Evolutionary conservation across 2,888 invertebrate species (phyloP).

Genomic region (Rosalia funebris): DNA sequence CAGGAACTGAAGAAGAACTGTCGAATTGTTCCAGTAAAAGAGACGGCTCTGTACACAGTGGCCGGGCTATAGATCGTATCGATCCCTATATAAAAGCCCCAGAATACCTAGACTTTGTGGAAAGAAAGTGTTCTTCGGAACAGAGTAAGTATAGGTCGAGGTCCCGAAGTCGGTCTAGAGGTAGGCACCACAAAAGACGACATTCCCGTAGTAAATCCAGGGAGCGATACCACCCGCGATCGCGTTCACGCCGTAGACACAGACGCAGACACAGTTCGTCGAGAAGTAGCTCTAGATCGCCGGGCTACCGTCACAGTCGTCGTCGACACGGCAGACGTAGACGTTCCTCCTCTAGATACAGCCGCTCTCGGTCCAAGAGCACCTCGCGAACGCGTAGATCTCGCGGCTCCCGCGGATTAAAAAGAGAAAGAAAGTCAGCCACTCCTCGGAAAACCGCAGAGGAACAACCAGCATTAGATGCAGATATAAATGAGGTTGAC

Average conservation of each 20-base stretch:
- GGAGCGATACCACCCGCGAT: constrained; percentile 41
- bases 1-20: constrained; percentile 55
- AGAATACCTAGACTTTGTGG: constrained; percentile 54
- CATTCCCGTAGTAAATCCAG: constrained; percentile 46
- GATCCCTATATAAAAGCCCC: constrained; percentile 59
- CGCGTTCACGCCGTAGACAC: constrained; percentile 42
- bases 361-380: constrained; percentile 44
- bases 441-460: constrained; percentile 24
- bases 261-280: constrained; percentile 40
- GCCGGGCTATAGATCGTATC: constrained; percentile 51
- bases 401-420: constrained; percentile 7
- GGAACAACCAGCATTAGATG: constrained; percentile 32
- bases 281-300: constrained; percentile 35
- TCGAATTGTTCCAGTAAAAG: constrained; percentile 33
- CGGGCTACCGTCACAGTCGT: constrained; percentile 30
- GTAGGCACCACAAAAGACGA: constrained; percentile 40
- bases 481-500: constrained; percentile 43
- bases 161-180: constrained; percentile 45
- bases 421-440: constrained; percentile 14
- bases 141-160: constrained; percentile 42
- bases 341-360: constrained; percentile 26
- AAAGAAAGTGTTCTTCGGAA: constrained; percentile 31
- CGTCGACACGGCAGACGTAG: constrained; percentile 37
- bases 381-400: constrained; percentile 26
- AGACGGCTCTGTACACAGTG: constrained; percentile 26